These are phyloP conservation scores for Prunella fulvescens DNA, from an alignment of 2,113 vertebrate genomes.

Conservation along the genomic window DNA sequence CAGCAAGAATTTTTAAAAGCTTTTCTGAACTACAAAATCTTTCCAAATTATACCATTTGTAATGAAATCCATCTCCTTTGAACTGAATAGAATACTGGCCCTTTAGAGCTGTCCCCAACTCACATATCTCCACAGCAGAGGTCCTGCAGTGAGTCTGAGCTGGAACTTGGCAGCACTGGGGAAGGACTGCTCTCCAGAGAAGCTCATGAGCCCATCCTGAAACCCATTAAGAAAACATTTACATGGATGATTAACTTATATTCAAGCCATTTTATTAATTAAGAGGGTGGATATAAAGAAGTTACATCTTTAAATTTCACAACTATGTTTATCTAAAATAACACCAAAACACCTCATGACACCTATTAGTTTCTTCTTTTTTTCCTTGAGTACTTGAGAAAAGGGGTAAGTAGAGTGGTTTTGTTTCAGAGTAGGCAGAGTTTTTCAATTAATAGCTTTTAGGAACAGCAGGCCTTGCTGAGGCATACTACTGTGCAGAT, in stretches of 20 bases:
- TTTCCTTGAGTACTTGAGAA: not conserved
- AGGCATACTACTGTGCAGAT: not conserved
- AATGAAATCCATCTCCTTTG: slow-evolving; percentile 10
- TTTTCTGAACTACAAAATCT: slow-evolving; percentile 2
- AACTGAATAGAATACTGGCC: not conserved
- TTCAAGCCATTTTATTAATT: not conserved
- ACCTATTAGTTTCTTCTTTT: not conserved
- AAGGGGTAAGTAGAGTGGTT: not conserved
- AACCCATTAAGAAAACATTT: not conserved
- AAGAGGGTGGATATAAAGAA: not conserved
- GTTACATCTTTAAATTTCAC: not conserved
- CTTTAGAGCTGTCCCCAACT: not conserved
- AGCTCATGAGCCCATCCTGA: not conserved
- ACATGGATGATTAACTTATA: not conserved
- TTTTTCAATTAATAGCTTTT: not conserved
- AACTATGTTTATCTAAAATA: not conserved
- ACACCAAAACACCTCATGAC: not conserved
- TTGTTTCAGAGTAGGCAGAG: not conserved
- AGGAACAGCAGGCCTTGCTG: not conserved
- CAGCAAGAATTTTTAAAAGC: not conserved
- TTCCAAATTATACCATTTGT: not conserved
- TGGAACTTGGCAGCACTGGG: not conserved
- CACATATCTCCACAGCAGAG: not conserved
- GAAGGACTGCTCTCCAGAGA: not conserved
- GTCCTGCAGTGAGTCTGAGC: not conserved